Base-by-base conservation (phyloP, 2,888 invertebrate genomes). In the Pelosia muscerda region DNA sequence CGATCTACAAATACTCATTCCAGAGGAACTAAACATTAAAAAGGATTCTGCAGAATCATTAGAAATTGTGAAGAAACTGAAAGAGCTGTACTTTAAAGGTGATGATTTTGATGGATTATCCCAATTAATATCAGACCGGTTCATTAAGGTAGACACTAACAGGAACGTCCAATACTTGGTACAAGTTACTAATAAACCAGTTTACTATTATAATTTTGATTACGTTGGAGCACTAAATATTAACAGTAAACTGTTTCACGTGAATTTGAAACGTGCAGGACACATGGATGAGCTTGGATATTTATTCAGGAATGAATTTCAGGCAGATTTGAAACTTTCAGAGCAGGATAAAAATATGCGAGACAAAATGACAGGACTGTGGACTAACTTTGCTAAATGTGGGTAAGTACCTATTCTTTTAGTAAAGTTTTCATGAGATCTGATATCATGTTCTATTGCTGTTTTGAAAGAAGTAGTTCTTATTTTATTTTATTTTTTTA, bases 361-460 rank as follows among this genome's bases (percentile, higher is more conserved):
- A 78, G 95, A 95, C 76, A 81, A 91, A 58, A 89, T 95, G 88
- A 69, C 94, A 34, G 79, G 90, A 49, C 81, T 95, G 2, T 94
- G 95, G 93, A 94, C 94, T 8, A 95, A 95, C 82, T 95, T 95
- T 65, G 93, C 94, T 34, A 95, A 95, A 82, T 81, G 85, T 76
- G 94, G 95, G 95, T 95, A 75, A 92, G 94, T n/a, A 49, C n/a
- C n/a, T 49, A n/a, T 8, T n/a, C n/a, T n/a, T n/a, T n/a, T n/a
- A n/a, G n/a, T n/a, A n/a, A n/a, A n/a, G 9, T 9, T 9, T n/a
- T 0, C 2, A 38, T 38, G 10, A 15, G 38, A 9, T 3, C n/a
- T n/a, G n/a, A n/a, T 1, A n/a, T n/a, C n/a, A 6, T n/a, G 1
- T 49, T n/a, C 0, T 49, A 49, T 8, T 38, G 13, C 1, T 3